phyloP scores from a whole-genome alignment of 2,888 invertebrate species.

The Aphelenchoides bicaudatus region DNA sequence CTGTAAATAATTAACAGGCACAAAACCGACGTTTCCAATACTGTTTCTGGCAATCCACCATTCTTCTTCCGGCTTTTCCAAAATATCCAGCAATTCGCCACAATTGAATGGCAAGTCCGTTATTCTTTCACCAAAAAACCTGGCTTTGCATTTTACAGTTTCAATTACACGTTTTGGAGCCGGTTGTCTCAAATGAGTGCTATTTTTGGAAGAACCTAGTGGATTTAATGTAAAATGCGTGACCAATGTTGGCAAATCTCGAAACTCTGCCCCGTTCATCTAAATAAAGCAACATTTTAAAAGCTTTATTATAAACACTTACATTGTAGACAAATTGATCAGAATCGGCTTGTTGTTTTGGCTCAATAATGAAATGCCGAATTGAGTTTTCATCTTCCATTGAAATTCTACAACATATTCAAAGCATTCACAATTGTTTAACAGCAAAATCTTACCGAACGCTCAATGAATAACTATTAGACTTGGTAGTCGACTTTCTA shows the following conservation, averaged over 20 bases:
- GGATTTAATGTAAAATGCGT: conserved; percentile 85
- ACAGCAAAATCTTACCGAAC: conserved; percentile 36
- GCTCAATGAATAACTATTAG: conserved; percentile 47
- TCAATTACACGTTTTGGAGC: conserved; percentile 37
- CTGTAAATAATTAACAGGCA: conserved; percentile 88
- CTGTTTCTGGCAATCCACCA: conserved; percentile 97
- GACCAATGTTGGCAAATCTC: conserved; percentile 82
- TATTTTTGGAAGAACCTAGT: no score
- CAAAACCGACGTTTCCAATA: conserved; percentile 69
- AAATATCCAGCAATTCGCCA: conserved; percentile 75
- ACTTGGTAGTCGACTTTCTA: conserved; percentile 40
- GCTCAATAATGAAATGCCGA: conserved; percentile 49
- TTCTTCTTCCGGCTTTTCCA: conserved; percentile 91
- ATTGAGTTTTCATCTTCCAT: conserved; percentile 31
- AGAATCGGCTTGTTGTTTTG: conserved; percentile 36
- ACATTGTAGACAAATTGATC: conserved; percentile 25
- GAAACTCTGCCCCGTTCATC: conserved; percentile 90
- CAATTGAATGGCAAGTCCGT: conserved; percentile 84
- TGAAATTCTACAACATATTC: conserved; percentile 25
- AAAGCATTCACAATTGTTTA: conserved; percentile 2
- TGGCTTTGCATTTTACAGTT: conserved; percentile 2
- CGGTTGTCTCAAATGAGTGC: conserved; percentile 28
- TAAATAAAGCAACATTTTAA: conserved; percentile 5
- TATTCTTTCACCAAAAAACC: conserved; percentile 71
- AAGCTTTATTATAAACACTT: conserved; percentile 14